These are phyloP conservation scores for Trichopoda pennipes DNA, from an alignment of 2,888 invertebrate genomes.

Conservation along the genomic window DNA sequence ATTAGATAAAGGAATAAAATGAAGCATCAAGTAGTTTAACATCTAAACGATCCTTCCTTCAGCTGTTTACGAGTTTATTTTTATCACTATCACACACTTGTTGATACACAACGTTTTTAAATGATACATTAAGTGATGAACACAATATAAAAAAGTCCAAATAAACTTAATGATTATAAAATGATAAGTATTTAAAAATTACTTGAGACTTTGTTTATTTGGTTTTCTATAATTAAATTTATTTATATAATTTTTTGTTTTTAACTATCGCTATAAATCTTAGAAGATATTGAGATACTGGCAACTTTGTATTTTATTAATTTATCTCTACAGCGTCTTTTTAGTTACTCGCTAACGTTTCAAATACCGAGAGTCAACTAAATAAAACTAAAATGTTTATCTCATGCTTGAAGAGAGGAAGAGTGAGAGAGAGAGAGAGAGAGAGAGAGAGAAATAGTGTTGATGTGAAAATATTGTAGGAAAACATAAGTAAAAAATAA, in stretches of 20 bases:
- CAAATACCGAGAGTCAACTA: conserved; percentile 41
- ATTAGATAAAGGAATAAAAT: background rate
- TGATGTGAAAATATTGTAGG: background rate
- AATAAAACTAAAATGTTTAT: background rate
- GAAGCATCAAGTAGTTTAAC: background rate
- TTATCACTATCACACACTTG: background rate
- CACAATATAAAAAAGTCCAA: background rate
- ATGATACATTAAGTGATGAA: background rate
- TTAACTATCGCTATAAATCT: too few species aligned
- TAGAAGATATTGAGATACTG: background rate
- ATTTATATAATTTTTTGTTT: background rate
- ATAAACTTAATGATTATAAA: background rate
- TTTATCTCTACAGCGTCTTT: conserved; percentile 1
- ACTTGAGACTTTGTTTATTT: background rate
- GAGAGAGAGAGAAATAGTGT: background rate
- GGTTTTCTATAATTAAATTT: background rate
- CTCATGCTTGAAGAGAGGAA: background rate
- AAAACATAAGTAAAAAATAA: background rate
- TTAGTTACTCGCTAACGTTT: conserved; percentile 7
- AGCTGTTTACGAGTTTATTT: conserved; percentile 23
- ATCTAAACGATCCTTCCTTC: conserved; percentile 21
- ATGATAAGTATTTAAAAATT: background rate
- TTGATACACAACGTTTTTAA: background rate
- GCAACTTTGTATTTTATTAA: background rate
- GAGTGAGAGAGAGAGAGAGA: too few species aligned